Conservation (phyloP, 2,888 invertebrate species). For the Platynereis dumerilii region DNA sequence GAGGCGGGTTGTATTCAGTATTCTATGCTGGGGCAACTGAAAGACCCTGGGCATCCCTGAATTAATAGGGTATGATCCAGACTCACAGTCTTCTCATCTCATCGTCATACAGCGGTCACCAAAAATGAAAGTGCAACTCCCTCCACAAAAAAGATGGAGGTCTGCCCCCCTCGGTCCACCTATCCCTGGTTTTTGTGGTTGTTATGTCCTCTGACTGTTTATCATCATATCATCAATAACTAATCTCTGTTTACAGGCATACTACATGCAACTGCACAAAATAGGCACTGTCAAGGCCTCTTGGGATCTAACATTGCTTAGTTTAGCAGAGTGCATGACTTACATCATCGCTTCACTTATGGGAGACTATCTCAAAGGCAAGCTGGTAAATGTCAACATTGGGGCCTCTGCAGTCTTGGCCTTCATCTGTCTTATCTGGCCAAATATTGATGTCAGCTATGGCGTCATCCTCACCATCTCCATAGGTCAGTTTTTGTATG, state of each 20-base stretch:
- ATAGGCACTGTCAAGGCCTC: slow-evolving; percentile 37
- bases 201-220: no score
- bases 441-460: slow-evolving; percentile 42
- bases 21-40: no score
- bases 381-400: slow-evolving; percentile 41
- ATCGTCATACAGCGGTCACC: no score
- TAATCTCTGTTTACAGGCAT: slow-evolving; percentile 37
- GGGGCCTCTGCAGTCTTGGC: slow-evolving; percentile 39
- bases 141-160: no score
- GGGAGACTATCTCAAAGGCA: slow-evolving; percentile 46
- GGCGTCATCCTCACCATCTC: slow-evolving; percentile 38
- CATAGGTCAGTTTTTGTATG: slow-evolving; percentile 33
- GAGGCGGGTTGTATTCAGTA: no score
- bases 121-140: no score
- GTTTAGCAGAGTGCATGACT: slow-evolving; percentile 43
- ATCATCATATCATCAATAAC: no score
- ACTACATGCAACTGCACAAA: slow-evolving; percentile 44
- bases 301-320: slow-evolving; percentile 43
- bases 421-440: slow-evolving; percentile 45
- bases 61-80: no score
- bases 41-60: no score
- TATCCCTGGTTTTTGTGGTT: no score
- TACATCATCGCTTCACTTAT: slow-evolving; percentile 44
- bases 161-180: no score
- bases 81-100: no score